Percentiles rank a stretch among this genome's conserved stretches.
phyloP scores from a whole-genome alignment of 2,113 vertebrate species.

The Isichthys henryi region DNA sequence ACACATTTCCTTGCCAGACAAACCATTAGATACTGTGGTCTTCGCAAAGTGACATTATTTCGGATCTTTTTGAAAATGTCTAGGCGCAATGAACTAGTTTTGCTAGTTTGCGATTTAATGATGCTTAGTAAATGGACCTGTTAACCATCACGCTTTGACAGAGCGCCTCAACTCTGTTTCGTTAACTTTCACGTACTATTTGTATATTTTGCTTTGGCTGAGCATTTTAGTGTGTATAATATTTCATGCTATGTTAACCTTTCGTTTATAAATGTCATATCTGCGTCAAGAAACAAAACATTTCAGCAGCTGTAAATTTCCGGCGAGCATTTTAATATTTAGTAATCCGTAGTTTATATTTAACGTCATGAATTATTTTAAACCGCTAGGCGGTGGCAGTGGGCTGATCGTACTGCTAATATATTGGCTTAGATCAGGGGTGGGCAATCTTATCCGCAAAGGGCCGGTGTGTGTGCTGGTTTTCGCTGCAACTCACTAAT shows the following conservation, averaged over 20 bases:
- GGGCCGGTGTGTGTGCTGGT: too few relatives aligned
- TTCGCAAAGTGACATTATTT: neutral
- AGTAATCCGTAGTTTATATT: neutral
- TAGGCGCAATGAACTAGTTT: neutral
- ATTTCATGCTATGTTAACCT: neutral
- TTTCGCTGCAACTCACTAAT: too few relatives aligned
- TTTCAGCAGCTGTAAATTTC: neutral
- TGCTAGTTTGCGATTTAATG: neutral
- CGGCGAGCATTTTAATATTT: neutral
- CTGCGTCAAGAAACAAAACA: neutral
- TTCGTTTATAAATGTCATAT: neutral
- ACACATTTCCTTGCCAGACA: neutral
- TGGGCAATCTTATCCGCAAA: too few relatives aligned
- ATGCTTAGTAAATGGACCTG: neutral
- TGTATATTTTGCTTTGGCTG: neutral
- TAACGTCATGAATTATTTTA: neutral
- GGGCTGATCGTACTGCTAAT: neutral
- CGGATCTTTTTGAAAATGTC: neutral
- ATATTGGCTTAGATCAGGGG: neutral
- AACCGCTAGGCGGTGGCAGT: neutral
- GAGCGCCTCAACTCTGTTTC: neutral
- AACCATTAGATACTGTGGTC: neutral
- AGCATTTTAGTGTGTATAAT: neutral
- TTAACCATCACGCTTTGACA: neutral
- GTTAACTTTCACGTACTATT: neutral